phyloP scores from a whole-genome alignment of 2,797 vertebrate genomes.

The Pelobates cultripes region DNA sequence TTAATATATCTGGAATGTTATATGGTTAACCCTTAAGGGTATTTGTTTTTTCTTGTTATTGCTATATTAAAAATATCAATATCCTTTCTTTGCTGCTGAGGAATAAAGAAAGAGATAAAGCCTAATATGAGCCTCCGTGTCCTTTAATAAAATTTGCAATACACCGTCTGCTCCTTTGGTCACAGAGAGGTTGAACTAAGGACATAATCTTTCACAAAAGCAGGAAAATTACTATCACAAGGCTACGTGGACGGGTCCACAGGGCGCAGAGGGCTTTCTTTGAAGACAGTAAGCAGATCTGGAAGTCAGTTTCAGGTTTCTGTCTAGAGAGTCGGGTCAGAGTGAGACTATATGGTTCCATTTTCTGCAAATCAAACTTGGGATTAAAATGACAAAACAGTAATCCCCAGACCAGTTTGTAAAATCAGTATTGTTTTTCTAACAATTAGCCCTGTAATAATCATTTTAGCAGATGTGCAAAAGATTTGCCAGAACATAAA shows the following conservation, averaged over 20 bases:
- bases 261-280: not conserved
- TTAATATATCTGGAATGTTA: too few species aligned
- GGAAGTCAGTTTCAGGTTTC: slow-evolving; percentile 7
- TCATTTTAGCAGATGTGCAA: slow-evolving; percentile 43
- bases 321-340: slow-evolving; percentile 14
- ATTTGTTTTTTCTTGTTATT: too few species aligned
- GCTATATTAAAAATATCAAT: too few species aligned
- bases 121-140: too few species aligned
- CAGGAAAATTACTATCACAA: slow-evolving; percentile 2
- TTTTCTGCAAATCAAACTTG: slow-evolving; percentile 5
- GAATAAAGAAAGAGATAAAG: too few species aligned
- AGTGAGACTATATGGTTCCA: slow-evolving; percentile 16
- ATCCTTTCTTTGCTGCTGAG: too few species aligned
- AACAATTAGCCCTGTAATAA: slow-evolving; percentile 42
- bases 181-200: not conserved
- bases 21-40: too few species aligned
- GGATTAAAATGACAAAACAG: slow-evolving; percentile 52
- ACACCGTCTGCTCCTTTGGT: too few species aligned
- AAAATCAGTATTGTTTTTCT: slow-evolving; percentile 33
- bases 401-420: slow-evolving; percentile 20
- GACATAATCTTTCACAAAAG: not conserved
- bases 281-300: slow-evolving; percentile 26
- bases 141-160: too few species aligned
- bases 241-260: slow-evolving; percentile 4
- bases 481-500: slow-evolving; percentile 20